Base-by-base conservation (phyloP, 2,113 vertebrate genomes). In the Oreotrochilus melanogaster region DNA sequence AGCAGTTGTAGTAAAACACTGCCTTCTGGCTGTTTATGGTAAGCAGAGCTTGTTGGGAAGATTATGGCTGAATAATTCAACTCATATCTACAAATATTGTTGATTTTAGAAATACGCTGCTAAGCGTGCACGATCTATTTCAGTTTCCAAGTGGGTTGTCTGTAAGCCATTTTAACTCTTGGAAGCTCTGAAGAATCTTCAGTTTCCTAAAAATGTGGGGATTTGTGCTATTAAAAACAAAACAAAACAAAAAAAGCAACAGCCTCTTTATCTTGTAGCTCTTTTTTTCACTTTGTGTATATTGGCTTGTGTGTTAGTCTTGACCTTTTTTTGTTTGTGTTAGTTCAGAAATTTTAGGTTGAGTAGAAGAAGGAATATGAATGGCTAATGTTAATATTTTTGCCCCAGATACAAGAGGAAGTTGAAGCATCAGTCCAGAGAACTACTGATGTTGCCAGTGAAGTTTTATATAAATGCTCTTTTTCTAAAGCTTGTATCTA, bases 391-490 rank as follows among this genome's bases (percentile, higher is more conserved):
- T 70, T 90, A 6, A 11, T 58, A 22, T 17, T 72, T 7, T 28
- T 35, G 7, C 61, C 50, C 28, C 31, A 47, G 35, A 57, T 65
- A 35, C 69, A 11, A n/a, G 54, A 39, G 10, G 39, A 39, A 39
- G 39, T 19, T 35, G 27, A 80, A 88, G 47, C 14, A n/a, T 13
- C 9, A 56, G 35, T 61, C 67, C 16, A 65, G 35, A 65, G 60
- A 93, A 23, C 15, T 65, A 6, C 10, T 70, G 25, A 14, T 65
- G 11, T 47, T 69, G 23, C 21, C 23, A 33, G 0, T 79, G 18
- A 60, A 37, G n/a, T 33, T 90, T 78, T 64, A 27, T 85, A 31
- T 78, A 92, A 89, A 79, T 70, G 48, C 47, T 60, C 3, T 75
- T 50, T 2, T 67, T 88, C 82, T 18, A 67, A 64, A 86, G 31